phyloP scores from a whole-genome alignment of 2,797 vertebrate species.

The Sebastes taczanowskii region DNA sequence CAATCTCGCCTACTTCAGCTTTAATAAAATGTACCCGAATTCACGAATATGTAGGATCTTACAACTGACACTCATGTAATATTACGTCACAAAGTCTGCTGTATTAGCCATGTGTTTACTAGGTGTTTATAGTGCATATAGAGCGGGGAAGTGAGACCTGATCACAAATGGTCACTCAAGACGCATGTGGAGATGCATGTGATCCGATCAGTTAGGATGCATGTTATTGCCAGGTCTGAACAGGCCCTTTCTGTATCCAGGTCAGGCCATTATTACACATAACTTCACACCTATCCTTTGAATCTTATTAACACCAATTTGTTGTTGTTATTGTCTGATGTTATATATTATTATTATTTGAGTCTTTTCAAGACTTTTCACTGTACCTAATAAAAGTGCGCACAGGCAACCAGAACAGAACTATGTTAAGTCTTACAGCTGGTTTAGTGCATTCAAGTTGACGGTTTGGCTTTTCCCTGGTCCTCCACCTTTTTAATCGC shows the following conservation, averaged over 20 bases:
- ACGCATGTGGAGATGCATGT: no score
- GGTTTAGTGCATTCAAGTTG: slow-evolving; percentile 48
- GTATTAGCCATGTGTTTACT: no score
- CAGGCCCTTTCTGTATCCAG: background rate
- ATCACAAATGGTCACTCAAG: no score
- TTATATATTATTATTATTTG: slow-evolving; percentile 1
- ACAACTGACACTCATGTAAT: no score
- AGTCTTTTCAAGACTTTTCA: background rate
- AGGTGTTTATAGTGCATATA: no score
- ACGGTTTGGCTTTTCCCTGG: slow-evolving; percentile 91
- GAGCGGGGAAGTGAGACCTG: no score
- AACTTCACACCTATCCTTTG: background rate
- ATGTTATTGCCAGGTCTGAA: no score
- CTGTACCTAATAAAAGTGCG: slow-evolving; percentile 17
- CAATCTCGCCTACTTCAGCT: no score
- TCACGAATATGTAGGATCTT: no score
- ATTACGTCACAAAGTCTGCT: no score
- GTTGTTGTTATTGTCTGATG: slow-evolving; percentile 6
- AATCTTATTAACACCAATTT: slow-evolving; percentile 4
- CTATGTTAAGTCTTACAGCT: background rate
- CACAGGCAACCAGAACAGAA: background rate
- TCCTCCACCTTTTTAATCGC: slow-evolving; percentile 98
- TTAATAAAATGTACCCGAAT: no score
- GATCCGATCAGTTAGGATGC: no score
- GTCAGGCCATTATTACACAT: slow-evolving; percentile 13